Percentiles rank a stretch among this genome's conserved stretches.
Conservation (phyloP, 2,797 vertebrate species). For the Spatula clypeata region DNA sequence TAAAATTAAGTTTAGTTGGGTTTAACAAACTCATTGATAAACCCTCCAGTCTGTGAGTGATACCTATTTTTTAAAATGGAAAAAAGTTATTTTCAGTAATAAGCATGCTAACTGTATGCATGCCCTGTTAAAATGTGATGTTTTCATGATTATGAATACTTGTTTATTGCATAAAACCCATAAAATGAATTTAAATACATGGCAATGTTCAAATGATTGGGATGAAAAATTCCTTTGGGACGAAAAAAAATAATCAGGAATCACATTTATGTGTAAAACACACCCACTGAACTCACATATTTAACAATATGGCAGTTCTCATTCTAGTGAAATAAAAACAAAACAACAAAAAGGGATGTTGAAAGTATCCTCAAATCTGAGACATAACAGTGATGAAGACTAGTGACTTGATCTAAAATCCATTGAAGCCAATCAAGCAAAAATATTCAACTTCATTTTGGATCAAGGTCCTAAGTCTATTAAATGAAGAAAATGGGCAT, state of each 20-base stretch:
- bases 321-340: constrained; percentile 21
- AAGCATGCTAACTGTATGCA: constrained; percentile 56
- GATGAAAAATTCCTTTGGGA: constrained; percentile 8
- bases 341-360: constrained; percentile 1
- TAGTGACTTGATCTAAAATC: constrained; percentile 65
- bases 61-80: constrained; percentile 66
- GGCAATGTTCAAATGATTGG: constrained; percentile 15
- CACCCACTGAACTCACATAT: constrained; percentile 63
- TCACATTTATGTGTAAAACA: constrained; percentile 9
- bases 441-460: constrained; percentile 37
- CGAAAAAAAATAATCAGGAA: constrained; percentile 49
- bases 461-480: constrained; percentile 50
- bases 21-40: constrained; percentile 71
- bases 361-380: constrained; percentile 36
- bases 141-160: constrained; percentile 43
- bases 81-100: constrained; percentile 44
- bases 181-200: constrained; percentile 31
- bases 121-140: constrained; percentile 23
- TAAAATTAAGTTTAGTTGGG: constrained; percentile 75
- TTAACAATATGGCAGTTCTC: constrained; percentile 62
- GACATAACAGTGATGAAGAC: constrained; percentile 9
- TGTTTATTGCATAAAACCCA: constrained; percentile 36
- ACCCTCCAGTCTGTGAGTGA: constrained; percentile 71
- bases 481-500: constrained; percentile 29
- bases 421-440: not conserved